These are phyloP conservation scores for Brachionus rotundiformis DNA, from an alignment of 1,140 invertebrate species.

Conservation along the genomic window DNA sequence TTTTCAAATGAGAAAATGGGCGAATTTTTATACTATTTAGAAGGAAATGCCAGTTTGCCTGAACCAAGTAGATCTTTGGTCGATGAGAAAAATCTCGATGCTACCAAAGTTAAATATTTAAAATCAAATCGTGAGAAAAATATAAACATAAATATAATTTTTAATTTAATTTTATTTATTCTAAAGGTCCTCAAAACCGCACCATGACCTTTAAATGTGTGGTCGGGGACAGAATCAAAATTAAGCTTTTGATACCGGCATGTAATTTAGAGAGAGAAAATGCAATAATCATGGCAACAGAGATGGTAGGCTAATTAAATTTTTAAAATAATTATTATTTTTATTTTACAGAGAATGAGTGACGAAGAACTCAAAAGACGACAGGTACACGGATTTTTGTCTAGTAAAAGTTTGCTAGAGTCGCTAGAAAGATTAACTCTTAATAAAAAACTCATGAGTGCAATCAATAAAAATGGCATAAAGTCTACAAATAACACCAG, in stretches of 20 bases:
- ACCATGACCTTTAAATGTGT: slow-evolving; percentile 64
- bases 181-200: slow-evolving; percentile 58
- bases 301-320: slow-evolving; percentile 57
- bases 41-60: slow-evolving; percentile 58
- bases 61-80: slow-evolving; percentile 58
- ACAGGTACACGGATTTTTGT: slow-evolving; percentile 59
- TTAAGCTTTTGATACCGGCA: slow-evolving; percentile 59
- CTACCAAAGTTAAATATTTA: slow-evolving; percentile 53
- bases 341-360: slow-evolving; percentile 59
- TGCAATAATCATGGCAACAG: slow-evolving; percentile 59
- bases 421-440: slow-evolving; percentile 57
- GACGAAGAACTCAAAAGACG: slow-evolving; percentile 60
- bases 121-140: slow-evolving; percentile 40
- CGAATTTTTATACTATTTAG: slow-evolving; percentile 63
- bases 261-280: slow-evolving; percentile 59
- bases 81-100: slow-evolving; percentile 49
- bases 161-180: slow-evolving; percentile 56
- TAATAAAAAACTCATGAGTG: neutral
- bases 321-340: too few relatives aligned
- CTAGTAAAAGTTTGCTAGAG: slow-evolving; percentile 58
- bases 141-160: too few relatives aligned
- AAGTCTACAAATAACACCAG: neutral
- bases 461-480: neutral
- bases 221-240: slow-evolving; percentile 57
- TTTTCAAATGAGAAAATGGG: slow-evolving; percentile 62